A percentile compares a stretch with the other conserved stretches of the same genome.
Conservation (phyloP, 2,113 vertebrate species). For the Psittacula cyanocephala region DNA sequence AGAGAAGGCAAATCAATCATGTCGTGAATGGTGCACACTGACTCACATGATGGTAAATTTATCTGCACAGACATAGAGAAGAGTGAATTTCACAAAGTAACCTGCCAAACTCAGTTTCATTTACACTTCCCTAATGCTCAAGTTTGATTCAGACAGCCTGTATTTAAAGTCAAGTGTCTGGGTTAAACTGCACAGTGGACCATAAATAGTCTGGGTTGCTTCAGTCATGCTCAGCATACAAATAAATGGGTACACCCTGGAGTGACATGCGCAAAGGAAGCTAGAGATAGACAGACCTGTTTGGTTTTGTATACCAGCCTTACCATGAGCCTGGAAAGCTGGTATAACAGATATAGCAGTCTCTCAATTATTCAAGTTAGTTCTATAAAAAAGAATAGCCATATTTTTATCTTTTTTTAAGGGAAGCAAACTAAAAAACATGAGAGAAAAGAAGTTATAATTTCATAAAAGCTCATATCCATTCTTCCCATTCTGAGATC, state of each 20-base stretch:
- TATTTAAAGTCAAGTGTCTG: not conserved
- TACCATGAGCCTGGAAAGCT: not conserved
- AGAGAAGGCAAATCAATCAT: not conserved
- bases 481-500: not conserved
- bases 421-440: not conserved
- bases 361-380: not conserved
- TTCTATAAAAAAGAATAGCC: not conserved
- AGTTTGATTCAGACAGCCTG: not conserved
- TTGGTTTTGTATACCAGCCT: not conserved
- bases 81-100: not conserved
- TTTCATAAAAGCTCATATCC: not conserved
- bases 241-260: not conserved
- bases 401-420: not conserved
- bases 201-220: not conserved
- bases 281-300: not conserved
- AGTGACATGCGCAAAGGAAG: not conserved
- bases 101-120: not conserved
- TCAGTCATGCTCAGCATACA: not conserved
- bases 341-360: not conserved
- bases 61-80: not conserved
- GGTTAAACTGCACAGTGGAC: not conserved
- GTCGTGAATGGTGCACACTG: fast-evolving
- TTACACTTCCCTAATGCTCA: not conserved
- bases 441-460: not conserved
- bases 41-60: not conserved